A percentile compares a stretch with the other conserved stretches of the same genome.
phyloP scores from a whole-genome alignment of 2,113 vertebrate species.

The Bombycilla garrulus region DNA sequence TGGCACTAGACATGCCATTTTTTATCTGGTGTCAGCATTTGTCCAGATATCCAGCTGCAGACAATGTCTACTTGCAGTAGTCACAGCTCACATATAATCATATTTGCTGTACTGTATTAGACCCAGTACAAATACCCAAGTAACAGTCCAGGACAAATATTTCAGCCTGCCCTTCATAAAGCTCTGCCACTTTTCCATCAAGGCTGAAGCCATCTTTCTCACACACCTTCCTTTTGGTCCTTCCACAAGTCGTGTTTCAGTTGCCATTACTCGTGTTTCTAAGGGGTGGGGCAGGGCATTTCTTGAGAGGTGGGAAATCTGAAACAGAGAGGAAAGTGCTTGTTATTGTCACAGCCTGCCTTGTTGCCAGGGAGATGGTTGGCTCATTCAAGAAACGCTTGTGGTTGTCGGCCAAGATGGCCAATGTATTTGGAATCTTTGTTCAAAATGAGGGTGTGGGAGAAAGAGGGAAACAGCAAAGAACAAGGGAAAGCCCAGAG shows the following conservation, averaged over 20 bases:
- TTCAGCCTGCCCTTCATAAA: not conserved
- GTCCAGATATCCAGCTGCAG: not conserved
- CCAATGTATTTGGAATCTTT: not conserved
- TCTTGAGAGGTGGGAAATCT: not conserved
- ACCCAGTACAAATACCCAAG: not conserved
- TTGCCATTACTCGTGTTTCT: not conserved
- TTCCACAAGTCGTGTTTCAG: not conserved
- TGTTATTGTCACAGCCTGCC: conserved; percentile 21
- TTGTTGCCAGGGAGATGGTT: conserved; percentile 41
- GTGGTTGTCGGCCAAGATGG: not conserved
- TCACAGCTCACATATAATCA: not conserved
- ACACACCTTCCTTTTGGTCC: not conserved
- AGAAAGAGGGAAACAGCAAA: not conserved
- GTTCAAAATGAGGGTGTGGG: not conserved
- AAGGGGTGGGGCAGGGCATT: not conserved
- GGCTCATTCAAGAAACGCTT: conserved; percentile 1
- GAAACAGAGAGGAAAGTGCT: not conserved
- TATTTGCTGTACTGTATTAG: not conserved
- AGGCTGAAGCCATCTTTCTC: not conserved
- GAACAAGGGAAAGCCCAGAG: not conserved
- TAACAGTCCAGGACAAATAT: not conserved
- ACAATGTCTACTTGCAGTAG: not conserved
- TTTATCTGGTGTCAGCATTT: not conserved
- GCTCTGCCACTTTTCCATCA: not conserved
- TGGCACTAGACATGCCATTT: not conserved